These are phyloP conservation scores for Trachops cirrhosus DNA, from an alignment of 2,797 vertebrate genomes.

Conservation along the genomic window DNA sequence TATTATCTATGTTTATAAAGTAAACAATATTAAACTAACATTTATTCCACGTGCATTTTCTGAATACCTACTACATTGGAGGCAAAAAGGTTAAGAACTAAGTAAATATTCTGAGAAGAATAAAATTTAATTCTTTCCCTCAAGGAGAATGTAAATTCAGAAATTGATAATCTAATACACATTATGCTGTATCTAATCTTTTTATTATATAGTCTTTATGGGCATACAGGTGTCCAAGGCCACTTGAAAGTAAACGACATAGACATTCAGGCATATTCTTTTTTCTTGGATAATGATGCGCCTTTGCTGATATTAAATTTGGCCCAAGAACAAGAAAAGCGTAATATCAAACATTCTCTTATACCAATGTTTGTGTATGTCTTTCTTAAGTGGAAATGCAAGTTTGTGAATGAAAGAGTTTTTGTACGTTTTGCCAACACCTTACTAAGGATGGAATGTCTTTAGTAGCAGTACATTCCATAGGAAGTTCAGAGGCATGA, in stretches of 20 bases:
- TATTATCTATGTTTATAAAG: background rate
- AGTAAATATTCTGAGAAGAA: background rate
- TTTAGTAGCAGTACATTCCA: background rate
- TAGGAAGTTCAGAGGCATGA: background rate
- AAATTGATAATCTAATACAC: background rate
- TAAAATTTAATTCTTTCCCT: background rate
- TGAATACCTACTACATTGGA: background rate
- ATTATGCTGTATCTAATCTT: background rate
- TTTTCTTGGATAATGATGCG: background rate
- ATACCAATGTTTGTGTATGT: background rate
- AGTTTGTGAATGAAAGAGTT: background rate
- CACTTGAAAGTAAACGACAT: background rate
- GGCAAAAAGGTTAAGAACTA: background rate
- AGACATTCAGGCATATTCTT: background rate
- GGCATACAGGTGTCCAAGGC: background rate
- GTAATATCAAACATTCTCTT: background rate
- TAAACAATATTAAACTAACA: background rate
- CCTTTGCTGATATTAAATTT: background rate
- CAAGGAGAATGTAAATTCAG: background rate
- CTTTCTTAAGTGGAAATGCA: background rate
- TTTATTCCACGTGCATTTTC: background rate
- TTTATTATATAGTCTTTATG: background rate
- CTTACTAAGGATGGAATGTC: background rate
- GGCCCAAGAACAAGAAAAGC: background rate
- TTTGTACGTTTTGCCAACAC: background rate